A percentile compares a stretch with the other conserved stretches of the same genome.
Evolutionary conservation across 2,888 invertebrate species (phyloP).

Genomic region (Latrodectus hesperus): DNA sequence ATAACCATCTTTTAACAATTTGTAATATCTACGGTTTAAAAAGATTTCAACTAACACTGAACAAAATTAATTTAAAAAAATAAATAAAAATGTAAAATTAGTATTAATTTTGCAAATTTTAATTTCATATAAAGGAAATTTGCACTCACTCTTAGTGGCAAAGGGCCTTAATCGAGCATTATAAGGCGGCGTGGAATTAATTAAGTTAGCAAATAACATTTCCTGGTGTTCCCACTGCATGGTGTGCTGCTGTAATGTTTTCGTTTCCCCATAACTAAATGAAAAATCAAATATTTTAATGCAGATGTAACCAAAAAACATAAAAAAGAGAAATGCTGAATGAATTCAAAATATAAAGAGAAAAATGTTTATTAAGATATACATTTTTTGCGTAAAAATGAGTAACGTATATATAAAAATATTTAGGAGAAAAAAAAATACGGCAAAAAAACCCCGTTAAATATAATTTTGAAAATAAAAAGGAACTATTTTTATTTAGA

Average conservation of each 20-base stretch:
- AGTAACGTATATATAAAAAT: too few species aligned
- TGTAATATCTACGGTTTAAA: too few species aligned
- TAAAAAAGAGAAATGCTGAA: too few species aligned
- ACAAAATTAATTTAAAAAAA: constrained; percentile 11
- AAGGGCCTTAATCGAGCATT: constrained; percentile 31
- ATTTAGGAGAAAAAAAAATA: too few species aligned
- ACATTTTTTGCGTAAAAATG: too few species aligned
- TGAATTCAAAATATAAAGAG: too few species aligned
- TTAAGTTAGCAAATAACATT: constrained; percentile 32
- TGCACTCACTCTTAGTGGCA: constrained; percentile 18
- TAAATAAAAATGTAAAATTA: background rate
- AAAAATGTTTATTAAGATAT: too few species aligned
- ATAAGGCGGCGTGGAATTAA: constrained; percentile 10
- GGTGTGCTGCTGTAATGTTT: constrained; percentile 12
- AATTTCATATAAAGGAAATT: background rate
- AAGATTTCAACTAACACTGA: background rate
- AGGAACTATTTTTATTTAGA: too few species aligned
- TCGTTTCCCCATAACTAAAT: constrained; percentile 23
- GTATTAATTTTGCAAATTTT: background rate
- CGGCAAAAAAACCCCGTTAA: too few species aligned
- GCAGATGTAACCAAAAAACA: background rate
- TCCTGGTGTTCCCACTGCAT: constrained; percentile 43
- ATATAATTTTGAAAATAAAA: too few species aligned
- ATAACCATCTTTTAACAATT: too few species aligned
- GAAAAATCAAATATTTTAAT: background rate